phyloP scores from a whole-genome alignment of 2,113 vertebrate genomes.

The Bungarus multicinctus region DNA sequence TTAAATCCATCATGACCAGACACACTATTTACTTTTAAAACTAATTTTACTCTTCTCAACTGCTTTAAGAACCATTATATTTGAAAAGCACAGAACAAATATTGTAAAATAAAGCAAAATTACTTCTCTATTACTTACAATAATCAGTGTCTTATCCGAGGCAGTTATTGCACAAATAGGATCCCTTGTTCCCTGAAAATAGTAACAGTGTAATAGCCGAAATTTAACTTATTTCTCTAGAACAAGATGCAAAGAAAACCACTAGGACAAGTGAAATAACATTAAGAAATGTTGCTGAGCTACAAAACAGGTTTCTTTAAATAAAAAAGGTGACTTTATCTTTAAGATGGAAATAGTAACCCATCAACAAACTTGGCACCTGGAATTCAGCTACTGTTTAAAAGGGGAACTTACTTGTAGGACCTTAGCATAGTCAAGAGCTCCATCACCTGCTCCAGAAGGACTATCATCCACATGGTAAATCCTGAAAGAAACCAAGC shows the following conservation, averaged over 20 bases:
- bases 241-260: background rate
- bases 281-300: background rate
- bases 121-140: constrained; percentile 75
- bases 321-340: background rate
- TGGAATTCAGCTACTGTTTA: constrained; percentile 7
- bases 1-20: background rate
- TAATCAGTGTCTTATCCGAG: constrained; percentile 89
- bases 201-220: constrained; percentile 3
- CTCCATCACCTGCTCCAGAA: constrained; percentile 72
- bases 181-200: constrained; percentile 87
- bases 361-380: constrained; percentile 6
- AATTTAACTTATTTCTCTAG: background rate
- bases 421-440: constrained; percentile 82
- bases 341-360: constrained; percentile 31
- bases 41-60: background rate
- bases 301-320: background rate
- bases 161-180: constrained; percentile 93
- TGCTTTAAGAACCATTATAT: background rate
- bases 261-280: background rate
- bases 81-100: constrained; percentile 2
- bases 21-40: background rate
- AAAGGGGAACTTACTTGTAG: constrained; percentile 77
- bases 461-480: constrained; percentile 90
- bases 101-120: background rate
- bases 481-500: constrained; percentile 71